Percentiles rank a stretch among this genome's conserved stretches.
phyloP scores from a whole-genome alignment of 2,113 vertebrate genomes.

The Takifugu flavidus region DNA sequence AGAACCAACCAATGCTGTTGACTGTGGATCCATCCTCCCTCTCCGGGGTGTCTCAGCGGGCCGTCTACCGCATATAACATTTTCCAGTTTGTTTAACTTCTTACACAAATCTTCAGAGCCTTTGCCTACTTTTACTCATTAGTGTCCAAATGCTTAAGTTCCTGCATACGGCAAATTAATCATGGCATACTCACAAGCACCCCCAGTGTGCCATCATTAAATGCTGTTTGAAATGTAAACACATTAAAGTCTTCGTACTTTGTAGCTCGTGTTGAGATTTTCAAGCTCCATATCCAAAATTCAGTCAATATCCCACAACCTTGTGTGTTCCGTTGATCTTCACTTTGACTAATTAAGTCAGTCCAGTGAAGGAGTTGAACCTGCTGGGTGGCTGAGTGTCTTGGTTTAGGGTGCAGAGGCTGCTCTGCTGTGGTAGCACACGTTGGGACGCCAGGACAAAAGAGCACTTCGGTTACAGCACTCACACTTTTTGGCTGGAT shows the following conservation, averaged over 20 bases:
- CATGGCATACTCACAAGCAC: slow-evolving; percentile 28
- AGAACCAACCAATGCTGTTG: too few species aligned
- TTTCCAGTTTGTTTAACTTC: slow-evolving; percentile 33
- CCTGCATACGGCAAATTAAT: slow-evolving; percentile 44
- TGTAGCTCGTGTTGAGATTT: too few species aligned
- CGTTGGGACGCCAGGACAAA: too few species aligned
- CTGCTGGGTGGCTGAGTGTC: too few species aligned
- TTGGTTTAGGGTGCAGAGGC: too few species aligned
- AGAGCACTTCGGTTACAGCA: too few species aligned
- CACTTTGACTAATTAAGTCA: neutral
- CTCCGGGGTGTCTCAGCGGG: too few species aligned
- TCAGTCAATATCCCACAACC: neutral
- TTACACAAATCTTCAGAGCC: slow-evolving; percentile 39
- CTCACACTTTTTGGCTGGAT: too few species aligned
- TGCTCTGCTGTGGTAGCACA: too few species aligned
- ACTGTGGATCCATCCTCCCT: too few species aligned
- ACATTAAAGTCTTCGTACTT: neutral
- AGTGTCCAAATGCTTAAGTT: slow-evolving; percentile 31
- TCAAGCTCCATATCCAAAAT: neutral
- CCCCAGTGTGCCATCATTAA: slow-evolving; percentile 43
- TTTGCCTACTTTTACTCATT: slow-evolving; percentile 35
- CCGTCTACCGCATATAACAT: too few species aligned
- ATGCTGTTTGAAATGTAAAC: slow-evolving; percentile 56
- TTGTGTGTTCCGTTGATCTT: neutral
- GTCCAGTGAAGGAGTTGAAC: neutral